Conservation (phyloP, 2,113 vertebrate genomes). For the Gobiocypris rarus region DNA sequence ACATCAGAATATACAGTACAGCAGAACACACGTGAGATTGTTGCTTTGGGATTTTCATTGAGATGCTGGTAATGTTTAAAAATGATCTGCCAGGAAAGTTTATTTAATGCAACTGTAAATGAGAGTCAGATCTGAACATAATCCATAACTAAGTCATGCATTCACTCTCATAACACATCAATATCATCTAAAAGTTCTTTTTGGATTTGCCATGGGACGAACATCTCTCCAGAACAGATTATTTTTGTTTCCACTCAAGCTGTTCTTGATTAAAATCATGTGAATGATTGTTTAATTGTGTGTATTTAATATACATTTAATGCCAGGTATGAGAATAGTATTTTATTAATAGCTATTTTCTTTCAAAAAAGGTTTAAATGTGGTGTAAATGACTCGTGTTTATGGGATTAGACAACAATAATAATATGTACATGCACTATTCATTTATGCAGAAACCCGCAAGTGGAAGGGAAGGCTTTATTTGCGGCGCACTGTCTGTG, state of each 20-base stretch:
- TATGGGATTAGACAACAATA: not conserved
- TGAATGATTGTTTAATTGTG: too few relatives aligned
- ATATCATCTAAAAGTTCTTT: not conserved
- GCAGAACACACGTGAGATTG: too few relatives aligned
- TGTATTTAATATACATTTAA: not conserved
- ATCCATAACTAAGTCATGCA: not conserved
- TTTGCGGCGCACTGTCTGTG: not conserved
- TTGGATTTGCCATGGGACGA: not conserved
- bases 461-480: too few relatives aligned
- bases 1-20: too few relatives aligned
- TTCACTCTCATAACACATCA: not conserved
- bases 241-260: not conserved
- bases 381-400: not conserved
- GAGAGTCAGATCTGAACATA: not conserved
- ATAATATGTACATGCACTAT: not conserved
- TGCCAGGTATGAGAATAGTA: not conserved
- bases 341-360: not conserved
- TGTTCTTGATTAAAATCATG: too few relatives aligned
- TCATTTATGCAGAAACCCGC: too few relatives aligned
- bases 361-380: not conserved
- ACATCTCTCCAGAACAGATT: too few relatives aligned
- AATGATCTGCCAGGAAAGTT: not conserved
- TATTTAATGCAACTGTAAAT: not conserved
- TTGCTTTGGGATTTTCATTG: not conserved
- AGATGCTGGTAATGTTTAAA: not conserved